These are phyloP conservation scores for Globodera rostochiensis DNA, from an alignment of 1,140 invertebrate genomes.

Conservation along the genomic window DNA sequence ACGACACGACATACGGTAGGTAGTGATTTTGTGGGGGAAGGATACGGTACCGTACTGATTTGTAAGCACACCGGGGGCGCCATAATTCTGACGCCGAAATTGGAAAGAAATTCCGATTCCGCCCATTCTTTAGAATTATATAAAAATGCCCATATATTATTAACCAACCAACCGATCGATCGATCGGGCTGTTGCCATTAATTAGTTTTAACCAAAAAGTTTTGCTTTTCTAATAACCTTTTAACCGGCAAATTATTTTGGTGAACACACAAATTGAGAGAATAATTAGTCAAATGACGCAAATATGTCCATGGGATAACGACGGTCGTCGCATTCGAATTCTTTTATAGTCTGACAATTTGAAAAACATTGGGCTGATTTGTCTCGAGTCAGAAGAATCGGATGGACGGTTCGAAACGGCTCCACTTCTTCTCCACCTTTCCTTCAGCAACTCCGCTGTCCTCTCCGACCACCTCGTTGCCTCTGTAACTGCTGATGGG, in stretches of 20 bases:
- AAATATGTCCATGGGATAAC: background rate
- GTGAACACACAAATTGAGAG: background rate
- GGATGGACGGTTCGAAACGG: constrained; percentile 1
- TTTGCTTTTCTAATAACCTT: constrained; percentile 14
- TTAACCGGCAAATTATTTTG: constrained; percentile 13
- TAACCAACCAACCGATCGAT: too few species aligned
- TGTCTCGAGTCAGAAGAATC: background rate
- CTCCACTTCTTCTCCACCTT: constrained; percentile 16
- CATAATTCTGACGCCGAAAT: constrained; percentile 54
- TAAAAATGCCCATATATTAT: too few species aligned
- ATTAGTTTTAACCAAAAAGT: background rate
- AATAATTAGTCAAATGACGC: background rate
- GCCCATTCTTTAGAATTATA: too few species aligned
- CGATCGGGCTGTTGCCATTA: too few species aligned
- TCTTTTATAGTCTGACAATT: background rate
- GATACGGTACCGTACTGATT: constrained; percentile 14
- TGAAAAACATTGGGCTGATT: background rate
- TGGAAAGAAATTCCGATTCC: background rate
- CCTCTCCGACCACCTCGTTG: background rate
- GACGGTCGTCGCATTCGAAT: background rate
- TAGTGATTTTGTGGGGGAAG: background rate
- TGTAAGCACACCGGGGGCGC: constrained; percentile 47
- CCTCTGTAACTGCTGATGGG: background rate
- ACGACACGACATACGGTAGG: constrained; percentile 14
- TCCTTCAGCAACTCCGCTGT: background rate